phyloP scores from a whole-genome alignment of 2,888 invertebrate genomes.

The Ichneumoninae sp. region DNA sequence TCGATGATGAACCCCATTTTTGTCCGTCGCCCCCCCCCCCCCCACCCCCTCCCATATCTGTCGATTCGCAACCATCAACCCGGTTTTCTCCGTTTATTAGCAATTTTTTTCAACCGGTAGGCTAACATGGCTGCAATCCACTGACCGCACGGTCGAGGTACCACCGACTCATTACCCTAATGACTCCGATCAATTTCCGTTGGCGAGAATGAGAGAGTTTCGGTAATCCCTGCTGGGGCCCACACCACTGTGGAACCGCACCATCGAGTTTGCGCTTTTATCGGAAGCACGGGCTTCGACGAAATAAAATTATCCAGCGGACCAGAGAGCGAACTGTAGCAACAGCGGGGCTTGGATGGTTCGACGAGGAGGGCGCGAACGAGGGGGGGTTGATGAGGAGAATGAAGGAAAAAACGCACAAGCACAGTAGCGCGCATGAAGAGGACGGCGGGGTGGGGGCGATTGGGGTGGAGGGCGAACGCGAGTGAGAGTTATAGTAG shows the following conservation, averaged over 20 bases:
- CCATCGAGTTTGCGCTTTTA: constrained; percentile 45
- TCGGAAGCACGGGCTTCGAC: constrained; percentile 21
- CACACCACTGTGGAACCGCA: not conserved
- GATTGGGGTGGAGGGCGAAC: constrained; percentile 10
- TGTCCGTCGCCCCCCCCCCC: too few relatives aligned
- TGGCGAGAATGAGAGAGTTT: constrained; percentile 23
- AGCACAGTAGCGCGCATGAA: constrained; percentile 15
- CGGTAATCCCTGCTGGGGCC: not conserved
- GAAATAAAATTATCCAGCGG: constrained; percentile 55
- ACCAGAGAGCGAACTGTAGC: constrained; percentile 6
- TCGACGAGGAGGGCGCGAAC: constrained; percentile 13
- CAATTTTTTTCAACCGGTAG: not conserved
- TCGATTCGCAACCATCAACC: not conserved
- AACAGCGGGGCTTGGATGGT: constrained; percentile 12
- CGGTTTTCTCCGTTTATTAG: constrained; percentile 5
- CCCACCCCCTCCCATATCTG: not conserved
- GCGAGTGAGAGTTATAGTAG: constrained; percentile 59
- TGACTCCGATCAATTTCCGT: constrained; percentile 69
- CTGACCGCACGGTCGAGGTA: constrained; percentile 26
- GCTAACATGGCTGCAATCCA: not conserved
- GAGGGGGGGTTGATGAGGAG: constrained; percentile 51
- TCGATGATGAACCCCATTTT: constrained; percentile 25
- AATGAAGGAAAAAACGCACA: constrained; percentile 20
- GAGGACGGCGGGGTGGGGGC: not conserved
- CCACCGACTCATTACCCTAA: constrained; percentile 69